phyloP scores from a whole-genome alignment of 2,113 vertebrate genomes.

The Chlorodrepanis virens region DNA sequence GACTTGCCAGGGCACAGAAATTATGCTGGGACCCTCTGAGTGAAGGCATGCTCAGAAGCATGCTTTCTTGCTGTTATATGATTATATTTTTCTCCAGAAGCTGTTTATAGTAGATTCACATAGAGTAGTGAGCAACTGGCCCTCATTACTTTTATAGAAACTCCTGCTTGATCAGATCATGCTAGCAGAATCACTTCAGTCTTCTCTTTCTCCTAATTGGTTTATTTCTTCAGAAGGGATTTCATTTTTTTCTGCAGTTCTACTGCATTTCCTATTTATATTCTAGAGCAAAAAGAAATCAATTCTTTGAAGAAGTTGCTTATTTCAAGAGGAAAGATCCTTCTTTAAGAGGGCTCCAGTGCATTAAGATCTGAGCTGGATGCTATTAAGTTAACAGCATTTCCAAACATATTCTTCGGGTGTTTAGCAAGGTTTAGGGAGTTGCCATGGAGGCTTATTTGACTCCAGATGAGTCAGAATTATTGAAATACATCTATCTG shows the following conservation, averaged over 20 bases:
- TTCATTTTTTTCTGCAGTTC: not conserved
- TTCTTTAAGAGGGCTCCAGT: not conserved
- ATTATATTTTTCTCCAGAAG: not conserved
- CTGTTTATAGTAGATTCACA: not conserved
- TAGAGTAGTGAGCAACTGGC: not conserved
- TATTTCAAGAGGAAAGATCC: not conserved
- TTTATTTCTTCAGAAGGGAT: not conserved
- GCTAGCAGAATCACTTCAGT: not conserved
- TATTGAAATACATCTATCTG: conserved; percentile 26
- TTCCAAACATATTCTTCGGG: not conserved
- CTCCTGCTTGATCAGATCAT: not conserved
- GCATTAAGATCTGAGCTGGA: not conserved
- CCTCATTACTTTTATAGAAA: not conserved
- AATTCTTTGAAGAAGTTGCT: conserved; percentile 11
- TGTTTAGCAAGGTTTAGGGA: not conserved
- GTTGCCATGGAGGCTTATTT: not conserved
- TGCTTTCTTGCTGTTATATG: not conserved
- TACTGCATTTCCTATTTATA: not conserved
- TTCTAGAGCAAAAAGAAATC: not conserved
- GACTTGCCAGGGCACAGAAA: not conserved
- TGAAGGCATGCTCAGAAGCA: not conserved
- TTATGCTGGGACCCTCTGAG: not conserved
- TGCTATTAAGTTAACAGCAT: not conserved
- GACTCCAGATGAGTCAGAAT: conserved; percentile 35
- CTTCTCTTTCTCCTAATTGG: not conserved